Base-by-base conservation (phyloP, 2,888 invertebrate species). In the Vandiemenella viatica region DNA sequence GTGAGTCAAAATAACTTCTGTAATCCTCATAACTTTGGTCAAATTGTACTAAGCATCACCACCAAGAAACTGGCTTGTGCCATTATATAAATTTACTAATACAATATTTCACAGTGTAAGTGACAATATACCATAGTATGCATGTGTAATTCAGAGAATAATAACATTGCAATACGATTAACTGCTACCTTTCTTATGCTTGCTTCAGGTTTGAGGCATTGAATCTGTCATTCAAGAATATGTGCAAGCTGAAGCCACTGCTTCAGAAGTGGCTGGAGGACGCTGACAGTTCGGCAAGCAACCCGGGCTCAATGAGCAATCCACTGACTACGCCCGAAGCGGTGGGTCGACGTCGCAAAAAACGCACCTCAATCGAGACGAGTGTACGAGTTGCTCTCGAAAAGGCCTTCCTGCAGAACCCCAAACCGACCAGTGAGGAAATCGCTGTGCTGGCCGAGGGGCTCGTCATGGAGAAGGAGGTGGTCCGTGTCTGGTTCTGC, bases 241-340 rank as follows among this genome's bases (percentile, higher is more conserved):
- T 98, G 97, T 97, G 97, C 76, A 98, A 98, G 68, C 74, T 98
- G 63, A 96, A 97, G 69, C 97, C 97, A 16, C 73, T 98, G 55
- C 77, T 97, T 47, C 93, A 95, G 66, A 93, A 95, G 69, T 96
- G 96, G 96, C 71, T 96, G 45, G 90, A 91, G 66, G 95, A 96
- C 64, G 95, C 95, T 0, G 90, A 91, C 63, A 82, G 79, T 56
- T 80, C 80, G 20, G 68, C 83, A 55, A 76, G 76, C 60, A 83
- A 83, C 61, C 83, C 85, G 1, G 80, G 79, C 55, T 63, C 79
- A 2, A 67, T 85, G 58, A 77, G 77, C 60, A 83, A 80, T 61
- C 80, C 81, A 15, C 67, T 83, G 61, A 79, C 80, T 55, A 83
- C 86, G 50, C 88, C 84, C 16, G 90, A 90, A 68, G 83, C 87